Percentiles rank a stretch among this genome's conserved stretches.
Evolutionary conservation across 2,888 invertebrate species (phyloP).

Genomic region (Geophilus truncorum): DNA sequence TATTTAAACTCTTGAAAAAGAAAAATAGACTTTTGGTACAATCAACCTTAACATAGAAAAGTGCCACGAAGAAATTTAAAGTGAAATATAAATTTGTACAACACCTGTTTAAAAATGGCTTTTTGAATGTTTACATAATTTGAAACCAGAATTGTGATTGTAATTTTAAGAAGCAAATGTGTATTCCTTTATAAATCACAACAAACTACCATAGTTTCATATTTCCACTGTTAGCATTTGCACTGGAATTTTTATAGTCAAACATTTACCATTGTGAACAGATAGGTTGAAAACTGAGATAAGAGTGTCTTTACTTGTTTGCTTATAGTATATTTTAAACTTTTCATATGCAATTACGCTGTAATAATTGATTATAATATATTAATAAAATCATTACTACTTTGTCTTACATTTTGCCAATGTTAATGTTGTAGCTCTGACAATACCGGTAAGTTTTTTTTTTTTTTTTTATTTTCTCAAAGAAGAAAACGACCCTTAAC

Average conservation of each 20-base stretch:
- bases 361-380: background rate
- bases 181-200: background rate
- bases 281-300: background rate
- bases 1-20: background rate
- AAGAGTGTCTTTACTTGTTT: background rate
- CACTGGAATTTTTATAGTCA: constrained; percentile 8
- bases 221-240: background rate
- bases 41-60: background rate
- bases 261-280: background rate
- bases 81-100: background rate
- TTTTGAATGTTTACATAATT: constrained; percentile 25
- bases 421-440: too few species aligned
- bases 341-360: background rate
- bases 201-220: background rate
- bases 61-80: background rate
- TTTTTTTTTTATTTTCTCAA: too few species aligned
- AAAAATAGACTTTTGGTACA: background rate
- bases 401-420: background rate
- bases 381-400: background rate
- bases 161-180: constrained; percentile 5
- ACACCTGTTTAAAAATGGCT: background rate
- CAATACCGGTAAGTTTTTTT: too few species aligned
- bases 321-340: background rate
- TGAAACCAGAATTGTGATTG: background rate
- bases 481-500: background rate